phyloP scores from a whole-genome alignment of 2,888 invertebrate species.

The Ramazzottius varieornatus region DNA sequence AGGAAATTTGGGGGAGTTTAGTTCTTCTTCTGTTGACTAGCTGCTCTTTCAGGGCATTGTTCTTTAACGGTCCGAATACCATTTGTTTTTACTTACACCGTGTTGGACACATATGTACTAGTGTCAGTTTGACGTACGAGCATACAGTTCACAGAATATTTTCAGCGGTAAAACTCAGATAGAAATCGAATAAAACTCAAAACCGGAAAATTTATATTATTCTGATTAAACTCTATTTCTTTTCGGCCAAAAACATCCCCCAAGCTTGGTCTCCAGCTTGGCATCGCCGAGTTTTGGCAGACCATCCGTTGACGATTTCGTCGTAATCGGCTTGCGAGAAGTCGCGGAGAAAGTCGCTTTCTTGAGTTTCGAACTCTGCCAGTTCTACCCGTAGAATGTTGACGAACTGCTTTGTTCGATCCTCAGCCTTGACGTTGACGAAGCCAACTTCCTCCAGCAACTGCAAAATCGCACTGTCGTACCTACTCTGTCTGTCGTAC shows the following conservation, averaged over 20 bases:
- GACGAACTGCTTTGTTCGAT: slow-evolving; percentile 27
- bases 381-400: slow-evolving; percentile 26
- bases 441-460: slow-evolving; percentile 27
- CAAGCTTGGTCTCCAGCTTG: slow-evolving; percentile 25
- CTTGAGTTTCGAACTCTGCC: slow-evolving; percentile 20
- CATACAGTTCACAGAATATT: no score
- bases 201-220: no score
- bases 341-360: slow-evolving; percentile 25
- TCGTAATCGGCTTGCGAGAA: slow-evolving; percentile 27
- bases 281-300: slow-evolving; percentile 22
- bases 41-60: no score
- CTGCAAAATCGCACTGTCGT: slow-evolving; percentile 12
- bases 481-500: neutral
- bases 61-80: no score
- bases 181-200: no score
- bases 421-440: slow-evolving; percentile 25
- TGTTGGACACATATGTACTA: no score
- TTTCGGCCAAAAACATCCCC: slow-evolving; percentile 17
- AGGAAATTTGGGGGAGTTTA: no score
- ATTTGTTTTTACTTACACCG: no score
- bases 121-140: no score
- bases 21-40: no score
- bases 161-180: no score
- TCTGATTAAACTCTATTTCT: neutral
- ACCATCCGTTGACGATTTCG: slow-evolving; percentile 27